Evolutionary conservation across 2,113 vertebrate species (phyloP), one percentile per base, ranked within the genome.

Genomic region (Notechis scutatus): DNA sequence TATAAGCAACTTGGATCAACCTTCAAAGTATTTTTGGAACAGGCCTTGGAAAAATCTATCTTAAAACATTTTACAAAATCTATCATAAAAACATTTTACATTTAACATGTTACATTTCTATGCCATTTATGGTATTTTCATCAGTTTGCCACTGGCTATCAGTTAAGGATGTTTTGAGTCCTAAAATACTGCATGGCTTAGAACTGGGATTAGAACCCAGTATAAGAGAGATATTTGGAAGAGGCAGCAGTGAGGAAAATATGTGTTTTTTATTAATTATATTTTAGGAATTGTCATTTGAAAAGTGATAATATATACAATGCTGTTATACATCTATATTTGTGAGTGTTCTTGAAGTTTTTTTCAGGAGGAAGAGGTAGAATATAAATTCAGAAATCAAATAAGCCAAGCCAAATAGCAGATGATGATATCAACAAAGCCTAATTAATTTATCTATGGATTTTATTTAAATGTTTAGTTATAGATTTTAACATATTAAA

Each of bases 161-260:
- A 55, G 42, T 24, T 87, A 42, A 52, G 88, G 88, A 91, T 88
- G 4, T 59, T 15, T 1, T 1, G 3, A 1, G 12, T 59, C 12
- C 10, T 0, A 20, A 9, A 85, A 74, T n/a, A 57, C 90, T 90
- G 8, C 26, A 47, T 50, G 39, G 88, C 20, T 45, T 29, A 12
- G 74, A 93, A 87, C 87, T 21, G 7, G 59, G 14, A 1, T n/a
- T 54, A 52, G 50, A 52, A 52, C 87, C 89, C 3, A 0, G 74
- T 59, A 42, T 92, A 45, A 91, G 61, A 87, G 21, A 29, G 85
- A 69, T 10, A 0, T 90, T 94, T 92, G 92, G 39, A 89, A 10
- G 24, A 5, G 54, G 5, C 9, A 21, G 7, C 20, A 55, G 26
- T 26, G 52, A 39, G 55, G 34, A 42, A 18, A 45, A 69, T 45